Evolutionary conservation across 35 echinoderm and acorn worm genomes (phyloP), one percentile per base, ranked within the genome.

Genomic region (Apostichopus californicus): DNA sequence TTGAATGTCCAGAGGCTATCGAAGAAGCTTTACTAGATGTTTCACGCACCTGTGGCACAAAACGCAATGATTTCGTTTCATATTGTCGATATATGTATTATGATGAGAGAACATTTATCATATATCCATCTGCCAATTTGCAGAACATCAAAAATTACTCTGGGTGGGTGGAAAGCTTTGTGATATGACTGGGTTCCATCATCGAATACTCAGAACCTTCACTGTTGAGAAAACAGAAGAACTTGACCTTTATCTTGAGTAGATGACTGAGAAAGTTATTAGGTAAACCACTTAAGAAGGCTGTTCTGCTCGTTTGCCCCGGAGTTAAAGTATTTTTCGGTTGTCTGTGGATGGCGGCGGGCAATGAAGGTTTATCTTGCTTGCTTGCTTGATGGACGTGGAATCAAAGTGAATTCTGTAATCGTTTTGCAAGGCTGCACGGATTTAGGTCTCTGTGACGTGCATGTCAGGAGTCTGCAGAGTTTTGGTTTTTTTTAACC

Each of bases 171-270:
- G 34, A 46, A 46, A 46, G 34, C 34, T 46, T 46, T 46, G 34
- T 46, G 34, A 46, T 46, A 46, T 46, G 34, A 46, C 34, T 46
- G 34, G 34, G 34, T 46, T 46, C 6, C 64, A 68, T 68, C 64
- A 68, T 18, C 11, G 64, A 68, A 17, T 11, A 68, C 64, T 68
- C 11, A 18, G 18, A 68, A 68, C 64, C 64, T 68, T 68, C 64
- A 68, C 64, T 68, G 64, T 68, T 68, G 64, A 68, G 64, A 10
- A 68, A 68, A 68, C 64, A 68, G 64, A 68, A 68, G 18, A 68
- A 68, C 64, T 68, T 68, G 64, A 68, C 64, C 64, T 68, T 68
- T 68, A 68, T 68, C 64, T 68, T 68, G 64, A 68, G 64, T 68
- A 68, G 64, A 68, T 68, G 64, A 68, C 64, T 68, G 64, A 68